Base-by-base conservation (phyloP, 1,140 invertebrate species). In the Drosophila truncata region DNA sequence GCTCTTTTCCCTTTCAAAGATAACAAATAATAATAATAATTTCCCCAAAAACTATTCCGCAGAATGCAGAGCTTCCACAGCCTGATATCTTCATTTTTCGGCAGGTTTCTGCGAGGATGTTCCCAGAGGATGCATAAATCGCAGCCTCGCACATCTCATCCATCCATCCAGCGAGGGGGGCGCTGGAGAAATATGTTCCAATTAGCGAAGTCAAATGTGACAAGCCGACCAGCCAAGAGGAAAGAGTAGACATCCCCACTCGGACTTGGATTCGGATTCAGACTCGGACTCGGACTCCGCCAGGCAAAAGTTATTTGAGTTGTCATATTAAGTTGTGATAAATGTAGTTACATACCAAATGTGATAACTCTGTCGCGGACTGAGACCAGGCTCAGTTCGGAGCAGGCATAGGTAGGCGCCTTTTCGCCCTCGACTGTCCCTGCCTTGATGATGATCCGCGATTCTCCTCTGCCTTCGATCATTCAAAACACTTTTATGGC, bases 291-390 rank as follows among this genome's bases (percentile, higher is more conserved):
- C 31, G 20, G n/a, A 39, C 44, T 73, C 47, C 50, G 44, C 67
- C 66, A 83, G 58, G 85, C 81, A 82, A 91, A 82, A 85, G 76
- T 90, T 86, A 90, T 91, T 86, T 81, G 82, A 90, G 63, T 90
- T 91, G 88, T 91, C 88, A 91, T 90, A 91, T 91, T 91, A 91
- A 80, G 85, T 76, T 78, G 84, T 91, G 88, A 91, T 91, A 90
- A 91, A 91, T 91, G 88, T 91, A 91, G 88, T 91, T 91, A 85
- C 84, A 90, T 75, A 82, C 81, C 29, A 73, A 80, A 91, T 85
- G 81, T 91, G 88, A 91, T 91, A 88, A 91, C 84, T 84, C 80
- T 88, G 61, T 49, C 46, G 16, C 54, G 25, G 44, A 10, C 16
- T 42, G 50, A 14, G 27, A 3, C 14, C 37, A 25, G 39, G 2